Percentiles rank a stretch among this genome's conserved stretches.
These are phyloP conservation scores for Streptopelia turtur DNA, from an alignment of 2,797 vertebrate species.

Conservation along the genomic window DNA sequence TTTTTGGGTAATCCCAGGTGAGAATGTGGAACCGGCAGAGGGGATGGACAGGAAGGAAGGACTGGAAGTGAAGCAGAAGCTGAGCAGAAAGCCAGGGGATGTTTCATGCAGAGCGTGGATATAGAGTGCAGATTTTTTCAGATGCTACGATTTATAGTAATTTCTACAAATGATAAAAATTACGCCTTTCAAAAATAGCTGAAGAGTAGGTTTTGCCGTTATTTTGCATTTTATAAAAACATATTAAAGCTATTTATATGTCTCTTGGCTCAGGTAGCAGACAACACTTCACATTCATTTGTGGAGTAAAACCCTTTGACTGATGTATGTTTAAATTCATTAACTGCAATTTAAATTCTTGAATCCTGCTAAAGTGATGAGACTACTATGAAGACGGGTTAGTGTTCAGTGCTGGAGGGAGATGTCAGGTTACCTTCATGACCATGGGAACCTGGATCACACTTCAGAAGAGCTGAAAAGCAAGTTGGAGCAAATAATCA, in stretches of 20 bases:
- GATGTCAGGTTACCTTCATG: not conserved
- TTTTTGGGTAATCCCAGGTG: not conserved
- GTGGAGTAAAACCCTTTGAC: not conserved
- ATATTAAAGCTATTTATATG: not conserved
- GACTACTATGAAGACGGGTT: not conserved
- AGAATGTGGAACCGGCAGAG: not conserved
- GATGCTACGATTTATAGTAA: not conserved
- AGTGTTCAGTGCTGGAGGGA: not conserved
- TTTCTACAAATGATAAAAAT: not conserved
- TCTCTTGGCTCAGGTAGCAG: not conserved
- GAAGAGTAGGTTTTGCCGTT: not conserved
- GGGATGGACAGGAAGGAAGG: not conserved
- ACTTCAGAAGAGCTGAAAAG: conserved; percentile 22
- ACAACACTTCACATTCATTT: not conserved
- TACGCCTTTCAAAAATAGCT: not conserved
- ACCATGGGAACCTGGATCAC: not conserved
- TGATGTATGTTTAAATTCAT: not conserved
- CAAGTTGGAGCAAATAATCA: not conserved
- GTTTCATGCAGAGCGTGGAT: not conserved
- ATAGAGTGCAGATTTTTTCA: not conserved
- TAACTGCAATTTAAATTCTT: not conserved
- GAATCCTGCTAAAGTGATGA: not conserved
- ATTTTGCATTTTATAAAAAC: not conserved
- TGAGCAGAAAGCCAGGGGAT: not conserved
- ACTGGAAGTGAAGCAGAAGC: not conserved